Evolutionary conservation across 2,113 vertebrate genomes (phyloP).

Genomic region (Rostratula benghalensis): DNA sequence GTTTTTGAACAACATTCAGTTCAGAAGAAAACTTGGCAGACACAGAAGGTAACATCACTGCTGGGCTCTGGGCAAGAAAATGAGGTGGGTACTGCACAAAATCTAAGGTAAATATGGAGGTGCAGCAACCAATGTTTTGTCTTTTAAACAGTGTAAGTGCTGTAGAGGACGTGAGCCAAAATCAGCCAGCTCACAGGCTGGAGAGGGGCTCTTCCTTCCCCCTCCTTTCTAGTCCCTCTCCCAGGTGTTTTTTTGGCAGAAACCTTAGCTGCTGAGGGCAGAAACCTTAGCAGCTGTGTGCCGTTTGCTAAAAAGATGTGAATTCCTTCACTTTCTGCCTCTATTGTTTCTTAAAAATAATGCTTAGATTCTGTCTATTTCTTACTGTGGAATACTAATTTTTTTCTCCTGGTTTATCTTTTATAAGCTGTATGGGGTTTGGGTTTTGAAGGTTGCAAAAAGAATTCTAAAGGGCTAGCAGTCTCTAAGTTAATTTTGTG

Average conservation of each 20-base stretch:
- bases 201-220: background rate
- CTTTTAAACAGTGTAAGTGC: background rate
- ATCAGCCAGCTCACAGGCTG: background rate
- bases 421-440: background rate
- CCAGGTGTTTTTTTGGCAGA: background rate
- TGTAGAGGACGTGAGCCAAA: background rate
- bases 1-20: background rate
- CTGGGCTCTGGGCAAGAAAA: slow-evolving; percentile 16
- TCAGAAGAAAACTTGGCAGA: background rate
- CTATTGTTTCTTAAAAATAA: background rate
- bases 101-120: background rate
- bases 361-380: background rate
- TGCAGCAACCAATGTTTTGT: background rate
- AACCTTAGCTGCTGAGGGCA: background rate
- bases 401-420: slow-evolving; percentile 6
- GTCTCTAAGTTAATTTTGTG: background rate
- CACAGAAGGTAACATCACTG: background rate
- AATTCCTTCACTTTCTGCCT: background rate
- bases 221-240: background rate
- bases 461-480: background rate
- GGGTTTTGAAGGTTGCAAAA: background rate
- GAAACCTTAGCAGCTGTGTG: background rate
- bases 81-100: slow-evolving; percentile 18
- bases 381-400: background rate
- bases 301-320: accelerated